Evolutionary conservation across 1,140 invertebrate genomes (phyloP).

Genomic region (Caenorhabditis elegans): WBcel235 BX284606.5:3230001-3230500

Average conservation of each 20-base stretch:
- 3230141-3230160: too few species aligned
- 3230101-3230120: not conserved
- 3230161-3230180: too few species aligned
- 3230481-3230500: constrained; percentile 42
- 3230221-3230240: constrained; percentile 32
- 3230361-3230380: constrained; percentile 35
- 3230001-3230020: constrained; percentile 10
- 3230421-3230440: constrained; percentile 49
- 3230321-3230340: constrained; percentile 40
- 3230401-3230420: constrained; percentile 46
- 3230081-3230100: constrained; percentile 29
- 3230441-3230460: constrained; percentile 9
- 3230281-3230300: constrained; percentile 42
- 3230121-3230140: too few species aligned
- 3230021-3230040: constrained; percentile 10
- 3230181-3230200: constrained; percentile 46
- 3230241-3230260: constrained; percentile 31
- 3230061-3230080: constrained; percentile 34
- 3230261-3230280: constrained; percentile 50
- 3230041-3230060: constrained; percentile 31
- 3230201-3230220: constrained; percentile 39
- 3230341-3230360: constrained; percentile 44
- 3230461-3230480: constrained; percentile 44
- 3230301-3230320: constrained; percentile 47
- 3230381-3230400: constrained; percentile 47